Percentiles rank a stretch among this genome's conserved stretches.
Conservation (phyloP, 1,140 invertebrate species). For the Coelopa frigida region DNA sequence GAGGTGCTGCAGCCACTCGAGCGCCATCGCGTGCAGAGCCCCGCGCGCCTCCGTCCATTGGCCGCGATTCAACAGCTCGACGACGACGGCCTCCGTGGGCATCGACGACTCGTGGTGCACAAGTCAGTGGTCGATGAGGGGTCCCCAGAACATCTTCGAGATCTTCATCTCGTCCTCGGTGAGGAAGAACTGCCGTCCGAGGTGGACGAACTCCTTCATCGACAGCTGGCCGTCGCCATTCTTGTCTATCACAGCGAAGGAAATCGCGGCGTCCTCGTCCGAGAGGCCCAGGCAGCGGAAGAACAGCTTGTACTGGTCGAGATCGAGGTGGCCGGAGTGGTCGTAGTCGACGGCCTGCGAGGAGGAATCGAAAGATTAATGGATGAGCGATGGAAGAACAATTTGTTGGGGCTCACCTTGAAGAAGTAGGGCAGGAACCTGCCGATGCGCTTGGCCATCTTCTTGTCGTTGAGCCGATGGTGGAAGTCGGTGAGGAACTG, state of each 20-base stretch:
- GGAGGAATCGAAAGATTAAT: not conserved
- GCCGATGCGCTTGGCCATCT: slow-evolving; percentile 63
- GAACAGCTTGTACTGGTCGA: slow-evolving; percentile 75
- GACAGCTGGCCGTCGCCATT: slow-evolving; percentile 70
- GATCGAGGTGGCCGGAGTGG: slow-evolving; percentile 65
- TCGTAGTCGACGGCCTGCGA: slow-evolving; percentile 73
- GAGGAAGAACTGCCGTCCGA: slow-evolving; percentile 71
- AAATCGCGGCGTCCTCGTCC: slow-evolving; percentile 63
- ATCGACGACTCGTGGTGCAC: too few relatives aligned
- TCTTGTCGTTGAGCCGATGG: slow-evolving; percentile 67
- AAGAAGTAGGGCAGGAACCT: slow-evolving; percentile 71
- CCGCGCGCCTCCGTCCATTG: slow-evolving; percentile 35
- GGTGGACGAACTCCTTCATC: slow-evolving; percentile 67
- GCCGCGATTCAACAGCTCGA: slow-evolving; percentile 17
- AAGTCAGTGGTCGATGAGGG: slow-evolving; percentile 49
- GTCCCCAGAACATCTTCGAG: slow-evolving; percentile 80
- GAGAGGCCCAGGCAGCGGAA: slow-evolving; percentile 68
- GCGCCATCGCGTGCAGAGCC: slow-evolving; percentile 26
- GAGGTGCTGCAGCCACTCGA: slow-evolving; percentile 18
- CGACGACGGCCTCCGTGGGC: slow-evolving; percentile 18
- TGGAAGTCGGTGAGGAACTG: slow-evolving; percentile 74
- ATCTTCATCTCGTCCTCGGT: slow-evolving; percentile 66
- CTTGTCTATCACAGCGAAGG: slow-evolving; percentile 68
- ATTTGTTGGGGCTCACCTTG: slow-evolving; percentile 51
- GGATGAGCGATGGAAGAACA: not conserved